A percentile compares a stretch with the other conserved stretches of the same genome.
These are phyloP conservation scores for Coptotermes formosanus DNA, from an alignment of 1,140 invertebrate genomes.

Conservation along the genomic window DNA sequence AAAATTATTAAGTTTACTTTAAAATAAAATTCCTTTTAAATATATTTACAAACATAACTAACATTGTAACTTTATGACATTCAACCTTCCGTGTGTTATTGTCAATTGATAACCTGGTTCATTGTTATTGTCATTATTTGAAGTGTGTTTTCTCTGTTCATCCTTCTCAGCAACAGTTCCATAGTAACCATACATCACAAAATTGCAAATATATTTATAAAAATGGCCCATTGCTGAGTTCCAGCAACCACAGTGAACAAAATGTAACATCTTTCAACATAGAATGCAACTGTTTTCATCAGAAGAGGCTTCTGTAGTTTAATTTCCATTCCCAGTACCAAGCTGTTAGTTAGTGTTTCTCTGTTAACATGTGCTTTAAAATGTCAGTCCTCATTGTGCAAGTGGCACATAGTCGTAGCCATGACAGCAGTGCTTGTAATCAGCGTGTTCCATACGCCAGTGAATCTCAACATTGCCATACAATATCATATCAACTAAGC, in stretches of 20 bases:
- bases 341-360: no score
- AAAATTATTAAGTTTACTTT: background rate
- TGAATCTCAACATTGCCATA: no score
- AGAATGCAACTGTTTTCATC: background rate
- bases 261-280: background rate
- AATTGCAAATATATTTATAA: background rate
- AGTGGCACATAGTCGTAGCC: no score
- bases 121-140: background rate
- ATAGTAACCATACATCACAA: background rate
- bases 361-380: no score
- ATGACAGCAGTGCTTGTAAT: no score
- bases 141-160: background rate
- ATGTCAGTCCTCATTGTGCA: no score
- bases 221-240: background rate
- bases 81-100: background rate
- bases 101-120: background rate
- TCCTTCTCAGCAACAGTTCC: background rate
- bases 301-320: no score
- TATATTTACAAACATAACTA: background rate
- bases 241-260: background rate
- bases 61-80: background rate
- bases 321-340: no score
- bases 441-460: no score
- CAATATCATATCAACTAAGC: no score
- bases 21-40: background rate